A percentile compares a stretch with the other conserved stretches of the same genome.
phyloP scores from a whole-genome alignment of 2,888 invertebrate species.

The Rhagonycha fulva region DNA sequence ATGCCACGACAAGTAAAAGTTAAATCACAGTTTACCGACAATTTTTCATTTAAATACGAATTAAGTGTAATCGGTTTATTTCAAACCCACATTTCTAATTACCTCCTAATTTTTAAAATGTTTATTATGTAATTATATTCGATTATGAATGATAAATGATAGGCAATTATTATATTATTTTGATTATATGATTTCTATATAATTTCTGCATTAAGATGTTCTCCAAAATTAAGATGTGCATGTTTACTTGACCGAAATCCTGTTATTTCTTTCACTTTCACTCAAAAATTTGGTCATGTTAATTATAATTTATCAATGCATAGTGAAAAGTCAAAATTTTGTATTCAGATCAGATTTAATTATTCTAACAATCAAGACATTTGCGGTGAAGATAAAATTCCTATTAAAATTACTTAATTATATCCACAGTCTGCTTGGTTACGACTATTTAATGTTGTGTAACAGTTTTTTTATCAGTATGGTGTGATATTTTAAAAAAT shows the following conservation, averaged over 20 bases:
- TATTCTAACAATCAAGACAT: background rate
- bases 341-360: background rate
- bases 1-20: background rate
- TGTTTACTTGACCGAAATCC: background rate
- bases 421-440: background rate
- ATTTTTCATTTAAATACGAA: background rate
- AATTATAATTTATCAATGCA: background rate
- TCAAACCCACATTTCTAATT: background rate
- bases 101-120: background rate
- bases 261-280: background rate
- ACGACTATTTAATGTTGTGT: background rate
- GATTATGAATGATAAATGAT: background rate
- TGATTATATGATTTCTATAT: background rate
- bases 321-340: background rate
- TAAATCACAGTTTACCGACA: background rate
- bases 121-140: background rate
- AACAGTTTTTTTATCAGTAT: background rate
- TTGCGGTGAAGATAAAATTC: background rate
- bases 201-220: background rate
- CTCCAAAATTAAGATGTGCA: background rate
- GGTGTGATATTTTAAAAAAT: background rate
- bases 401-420: background rate
- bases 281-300: background rate
- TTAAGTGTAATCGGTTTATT: background rate
- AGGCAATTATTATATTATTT: background rate